Conservation (phyloP, 2,797 vertebrate genomes). For the Nasua narica region DNA sequence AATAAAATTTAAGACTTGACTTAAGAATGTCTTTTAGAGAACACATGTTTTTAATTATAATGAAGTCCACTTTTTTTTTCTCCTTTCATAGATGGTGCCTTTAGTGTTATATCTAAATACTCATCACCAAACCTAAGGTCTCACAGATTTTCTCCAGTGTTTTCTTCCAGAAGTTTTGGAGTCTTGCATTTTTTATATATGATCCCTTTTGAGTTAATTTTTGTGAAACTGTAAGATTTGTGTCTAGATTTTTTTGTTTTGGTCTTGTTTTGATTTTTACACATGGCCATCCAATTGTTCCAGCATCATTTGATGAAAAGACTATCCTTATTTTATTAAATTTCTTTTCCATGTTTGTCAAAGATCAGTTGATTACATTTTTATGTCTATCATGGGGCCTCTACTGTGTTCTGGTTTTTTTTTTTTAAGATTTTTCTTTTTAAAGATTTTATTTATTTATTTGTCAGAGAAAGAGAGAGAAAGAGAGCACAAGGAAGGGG, state of each 20-base stretch:
- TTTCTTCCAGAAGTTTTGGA: neutral
- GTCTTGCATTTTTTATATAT: neutral
- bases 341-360: neutral
- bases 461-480: no score
- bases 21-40: neutral
- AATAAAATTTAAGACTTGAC: neutral
- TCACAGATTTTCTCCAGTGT: neutral
- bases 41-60: neutral
- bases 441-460: no score
- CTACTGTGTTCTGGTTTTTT: neutral
- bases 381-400: neutral
- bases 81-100: neutral
- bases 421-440: no score
- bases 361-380: neutral
- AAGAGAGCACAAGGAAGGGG: no score
- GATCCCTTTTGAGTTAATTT: neutral
- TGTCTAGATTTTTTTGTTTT: neutral
- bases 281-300: neutral
- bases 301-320: neutral
- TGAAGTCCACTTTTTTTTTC: neutral
- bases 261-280: neutral
- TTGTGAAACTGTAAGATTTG: neutral
- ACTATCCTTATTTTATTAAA: neutral
- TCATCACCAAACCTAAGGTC: neutral
- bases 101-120: neutral